A percentile compares a stretch with the other conserved stretches of the same genome.
Conservation (phyloP, 2,888 invertebrate genomes). For the Philonicus albiceps region DNA sequence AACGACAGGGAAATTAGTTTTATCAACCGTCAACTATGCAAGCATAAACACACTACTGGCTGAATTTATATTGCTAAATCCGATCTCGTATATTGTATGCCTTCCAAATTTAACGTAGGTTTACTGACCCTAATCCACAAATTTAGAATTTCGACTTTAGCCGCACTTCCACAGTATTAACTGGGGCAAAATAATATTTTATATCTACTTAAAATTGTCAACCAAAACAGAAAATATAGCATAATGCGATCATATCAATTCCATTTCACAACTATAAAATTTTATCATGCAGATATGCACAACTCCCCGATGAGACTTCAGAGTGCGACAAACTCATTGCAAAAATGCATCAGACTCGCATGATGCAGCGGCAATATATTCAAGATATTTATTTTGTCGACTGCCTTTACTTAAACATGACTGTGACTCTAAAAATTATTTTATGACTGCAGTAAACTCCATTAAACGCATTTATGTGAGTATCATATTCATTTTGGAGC, state of each 20-base stretch:
- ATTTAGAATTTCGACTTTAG: neutral
- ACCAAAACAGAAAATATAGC: neutral
- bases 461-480: constrained; percentile 22
- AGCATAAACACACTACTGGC: too few species aligned
- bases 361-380: neutral
- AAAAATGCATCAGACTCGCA: neutral
- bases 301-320: neutral
- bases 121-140: neutral
- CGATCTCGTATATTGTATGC: neutral
- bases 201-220: neutral
- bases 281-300: neutral
- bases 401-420: constrained; percentile 9
- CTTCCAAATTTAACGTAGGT: neutral
- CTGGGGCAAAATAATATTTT: neutral
- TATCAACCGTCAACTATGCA: too few species aligned
- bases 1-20: too few species aligned
- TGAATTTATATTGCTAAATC: too few species aligned
- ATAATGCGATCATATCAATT: neutral
- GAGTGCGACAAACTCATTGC: neutral
- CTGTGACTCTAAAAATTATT: constrained; percentile 17
- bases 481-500: constrained; percentile 1
- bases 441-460: constrained; percentile 30
- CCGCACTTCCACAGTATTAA: neutral
- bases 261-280: neutral
- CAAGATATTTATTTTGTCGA: neutral